Percentiles rank a stretch among this genome's conserved stretches.
These are phyloP conservation scores for Choloepus hoffmanni DNA, from an alignment of 2,113 vertebrate species.

Conservation along the genomic window DNA sequence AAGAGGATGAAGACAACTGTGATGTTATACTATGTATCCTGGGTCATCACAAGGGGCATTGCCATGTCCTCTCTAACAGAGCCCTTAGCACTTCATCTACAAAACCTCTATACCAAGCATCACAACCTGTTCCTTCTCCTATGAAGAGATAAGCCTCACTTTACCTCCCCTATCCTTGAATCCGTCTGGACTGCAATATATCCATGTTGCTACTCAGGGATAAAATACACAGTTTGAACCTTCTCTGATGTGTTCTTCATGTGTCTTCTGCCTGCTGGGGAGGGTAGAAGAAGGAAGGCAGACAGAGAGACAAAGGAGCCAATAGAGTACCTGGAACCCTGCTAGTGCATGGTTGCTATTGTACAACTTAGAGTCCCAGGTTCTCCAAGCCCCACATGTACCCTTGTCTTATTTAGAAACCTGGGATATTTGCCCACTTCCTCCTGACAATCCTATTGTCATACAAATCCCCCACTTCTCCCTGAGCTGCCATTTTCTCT, in stretches of 20 bases:
- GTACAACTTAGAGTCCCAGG: not conserved
- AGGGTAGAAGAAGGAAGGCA: not conserved
- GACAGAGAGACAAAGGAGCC: not conserved
- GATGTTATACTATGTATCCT: slow-evolving; percentile 90
- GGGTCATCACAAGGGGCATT: slow-evolving; percentile 84
- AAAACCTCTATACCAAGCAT: slow-evolving; percentile 83
- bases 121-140: slow-evolving; percentile 65
- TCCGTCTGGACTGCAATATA: not conserved
- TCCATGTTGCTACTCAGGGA: not conserved
- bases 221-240: not conserved
- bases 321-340: not conserved
- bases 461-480: not conserved
- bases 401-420: not conserved
- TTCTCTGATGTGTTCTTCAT: not conserved
- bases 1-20: slow-evolving; percentile 87
- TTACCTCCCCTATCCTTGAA: not conserved
- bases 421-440: not conserved
- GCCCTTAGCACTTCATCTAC: slow-evolving; percentile 60
- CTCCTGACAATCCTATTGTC: not conserved
- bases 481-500: not conserved
- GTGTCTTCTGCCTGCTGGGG: not conserved
- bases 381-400: not conserved
- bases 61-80: not conserved
- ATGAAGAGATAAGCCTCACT: slow-evolving; percentile 47
- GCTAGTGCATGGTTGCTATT: not conserved